Percentiles rank a stretch among this genome's conserved stretches.
Evolutionary conservation across 1,140 invertebrate species (phyloP).

Genomic region (Drosophila kikkawai): DNA sequence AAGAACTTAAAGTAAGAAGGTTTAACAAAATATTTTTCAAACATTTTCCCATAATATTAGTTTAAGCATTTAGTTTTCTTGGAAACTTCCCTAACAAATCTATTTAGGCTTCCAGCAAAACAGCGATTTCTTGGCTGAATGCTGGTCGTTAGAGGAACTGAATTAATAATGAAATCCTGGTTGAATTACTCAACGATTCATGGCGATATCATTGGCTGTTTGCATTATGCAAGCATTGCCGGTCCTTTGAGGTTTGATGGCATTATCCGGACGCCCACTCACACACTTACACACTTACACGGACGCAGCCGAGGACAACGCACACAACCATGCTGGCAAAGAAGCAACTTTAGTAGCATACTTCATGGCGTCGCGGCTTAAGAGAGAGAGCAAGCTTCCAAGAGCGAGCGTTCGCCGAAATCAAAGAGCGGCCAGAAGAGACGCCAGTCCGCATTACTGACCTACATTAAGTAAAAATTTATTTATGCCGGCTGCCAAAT

Average conservation of each 20-base stretch:
- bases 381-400: constrained; percentile 47
- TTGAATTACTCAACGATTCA: constrained; percentile 26
- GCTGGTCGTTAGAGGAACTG: constrained; percentile 5
- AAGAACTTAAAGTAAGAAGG: no score
- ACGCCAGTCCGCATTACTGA: constrained; percentile 57
- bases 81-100: neutral
- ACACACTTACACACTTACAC: neutral
- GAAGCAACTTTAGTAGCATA: constrained; percentile 45
- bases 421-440: constrained; percentile 14
- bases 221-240: constrained; percentile 44
- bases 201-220: constrained; percentile 47
- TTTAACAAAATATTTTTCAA: no score
- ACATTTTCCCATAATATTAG: no score
- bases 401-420: constrained; percentile 22
- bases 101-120: neutral
- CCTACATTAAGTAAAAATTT: constrained; percentile 80
- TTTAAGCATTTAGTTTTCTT: neutral
- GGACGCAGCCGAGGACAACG: neutral
- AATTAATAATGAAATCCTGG: constrained; percentile 16
- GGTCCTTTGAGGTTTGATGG: constrained; percentile 32
- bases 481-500: constrained; percentile 83
- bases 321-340: constrained; percentile 3
- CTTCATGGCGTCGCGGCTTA: constrained; percentile 31
- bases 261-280: constrained; percentile 20
- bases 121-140: constrained; percentile 1